These are phyloP conservation scores for Heliconius nattereri DNA, from an alignment of 1,140 invertebrate species.

Conservation along the genomic window DNA sequence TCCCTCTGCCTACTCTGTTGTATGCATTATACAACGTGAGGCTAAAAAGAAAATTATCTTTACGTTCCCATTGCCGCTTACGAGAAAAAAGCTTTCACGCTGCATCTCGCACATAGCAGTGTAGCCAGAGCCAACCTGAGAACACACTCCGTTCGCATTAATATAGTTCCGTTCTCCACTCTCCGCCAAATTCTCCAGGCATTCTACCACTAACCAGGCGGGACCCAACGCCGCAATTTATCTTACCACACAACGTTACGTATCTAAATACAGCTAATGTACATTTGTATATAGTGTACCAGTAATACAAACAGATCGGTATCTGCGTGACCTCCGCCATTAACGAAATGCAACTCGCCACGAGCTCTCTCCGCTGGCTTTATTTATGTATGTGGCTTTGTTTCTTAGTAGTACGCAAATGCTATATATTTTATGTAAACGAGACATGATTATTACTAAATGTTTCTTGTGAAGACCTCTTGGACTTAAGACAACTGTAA, in stretches of 20 bases:
- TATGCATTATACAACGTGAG: too few relatives aligned
- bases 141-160: too few relatives aligned
- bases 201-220: too few relatives aligned
- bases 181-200: too few relatives aligned
- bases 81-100: too few relatives aligned
- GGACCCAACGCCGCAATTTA: too few relatives aligned
- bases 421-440: background rate
- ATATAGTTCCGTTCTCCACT: too few relatives aligned
- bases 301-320: constrained; percentile 9
- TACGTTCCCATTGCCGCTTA: too few relatives aligned
- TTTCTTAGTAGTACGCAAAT: background rate
- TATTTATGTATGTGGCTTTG: constrained; percentile 8
- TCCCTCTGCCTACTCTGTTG: too few relatives aligned
- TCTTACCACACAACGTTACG: background rate
- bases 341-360: constrained; percentile 21
- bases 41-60: too few relatives aligned
- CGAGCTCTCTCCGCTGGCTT: background rate
- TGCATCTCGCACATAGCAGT: too few relatives aligned
- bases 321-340: constrained; percentile 22
- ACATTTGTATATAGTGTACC: background rate
- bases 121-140: too few relatives aligned
- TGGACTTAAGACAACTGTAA: background rate
- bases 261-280: background rate
- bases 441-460: background rate
- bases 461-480: background rate